A percentile compares a stretch with the other conserved stretches of the same genome.
Evolutionary conservation across 2,888 invertebrate genomes (phyloP).

Genomic region (Drosophila prostipennis): DNA sequence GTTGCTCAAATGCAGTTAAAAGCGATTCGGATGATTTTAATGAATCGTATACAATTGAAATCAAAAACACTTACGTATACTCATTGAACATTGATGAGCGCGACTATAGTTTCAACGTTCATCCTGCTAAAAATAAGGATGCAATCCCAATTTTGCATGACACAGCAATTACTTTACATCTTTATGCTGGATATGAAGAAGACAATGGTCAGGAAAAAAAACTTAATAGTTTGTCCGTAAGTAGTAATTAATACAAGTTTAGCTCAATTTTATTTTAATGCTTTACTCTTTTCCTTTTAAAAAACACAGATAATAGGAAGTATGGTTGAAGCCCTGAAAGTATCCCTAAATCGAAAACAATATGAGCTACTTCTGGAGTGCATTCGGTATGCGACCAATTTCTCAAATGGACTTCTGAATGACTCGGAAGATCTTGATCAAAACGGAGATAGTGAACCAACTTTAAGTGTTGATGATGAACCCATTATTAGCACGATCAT

Average conservation of each 20-base stretch:
- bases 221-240: conserved; percentile 30
- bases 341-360: conserved; percentile 93
- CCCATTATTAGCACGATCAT: conserved; percentile 83
- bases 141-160: conserved; percentile 96
- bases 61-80: conserved; percentile 94
- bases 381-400: conserved; percentile 81
- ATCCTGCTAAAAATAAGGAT: conserved; percentile 87
- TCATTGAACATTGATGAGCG: conserved; percentile 88
- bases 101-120: conserved; percentile 83
- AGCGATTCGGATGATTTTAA: conserved; percentile 27
- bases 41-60: conserved; percentile 87
- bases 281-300: too few species aligned
- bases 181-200: conserved; percentile 57
- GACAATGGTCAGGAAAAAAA: conserved; percentile 38
- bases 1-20: conserved; percentile 84
- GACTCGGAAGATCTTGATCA: conserved; percentile 39
- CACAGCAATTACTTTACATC: conserved; percentile 90
- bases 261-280: not conserved
- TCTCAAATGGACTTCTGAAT: conserved; percentile 48
- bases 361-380: conserved; percentile 95
- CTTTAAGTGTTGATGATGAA: conserved; percentile 25
- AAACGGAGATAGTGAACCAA: conserved; percentile 28
- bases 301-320: conserved; percentile 88
- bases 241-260: not conserved
- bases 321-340: conserved; percentile 93